Conservation (phyloP, 2,888 invertebrate species). For the Drosophila algonquin region DNA sequence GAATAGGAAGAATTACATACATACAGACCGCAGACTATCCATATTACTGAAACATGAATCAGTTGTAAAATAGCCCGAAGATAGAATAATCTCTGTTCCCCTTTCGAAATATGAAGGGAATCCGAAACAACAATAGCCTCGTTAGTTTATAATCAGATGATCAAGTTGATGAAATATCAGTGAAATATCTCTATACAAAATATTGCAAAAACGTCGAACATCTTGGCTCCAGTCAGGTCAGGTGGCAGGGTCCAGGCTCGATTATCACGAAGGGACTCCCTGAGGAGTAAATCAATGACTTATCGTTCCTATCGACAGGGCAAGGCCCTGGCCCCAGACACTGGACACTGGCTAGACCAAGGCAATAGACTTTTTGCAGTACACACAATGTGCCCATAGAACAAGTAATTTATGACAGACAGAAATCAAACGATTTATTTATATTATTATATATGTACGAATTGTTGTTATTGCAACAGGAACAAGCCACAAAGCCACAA, state of each 20-base stretch:
- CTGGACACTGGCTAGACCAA: constrained; percentile 6
- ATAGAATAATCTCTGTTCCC: constrained; percentile 12
- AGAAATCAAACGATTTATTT: constrained; percentile 71
- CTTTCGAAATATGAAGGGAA: constrained; percentile 36
- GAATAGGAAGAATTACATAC: constrained; percentile 51
- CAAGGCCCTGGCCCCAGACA: neutral
- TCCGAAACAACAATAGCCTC: constrained; percentile 73
- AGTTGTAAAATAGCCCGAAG: constrained; percentile 50
- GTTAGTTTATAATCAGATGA: constrained; percentile 69
- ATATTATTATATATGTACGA: constrained; percentile 60
- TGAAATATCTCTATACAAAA: constrained; percentile 55
- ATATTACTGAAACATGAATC: constrained; percentile 9
- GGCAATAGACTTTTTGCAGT: constrained; percentile 63
- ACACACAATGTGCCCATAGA: constrained; percentile 81
- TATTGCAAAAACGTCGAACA: constrained; percentile 65
- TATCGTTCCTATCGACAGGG: constrained; percentile 54
- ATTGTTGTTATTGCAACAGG: constrained; percentile 73
- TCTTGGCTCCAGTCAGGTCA: neutral
- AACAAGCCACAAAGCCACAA: constrained; percentile 12
- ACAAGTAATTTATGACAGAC: constrained; percentile 74
- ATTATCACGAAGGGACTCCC: no score
- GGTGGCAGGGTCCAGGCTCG: no score
- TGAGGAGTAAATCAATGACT: constrained; percentile 20
- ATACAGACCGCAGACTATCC: constrained; percentile 10
- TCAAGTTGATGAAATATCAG: constrained; percentile 34